These are phyloP conservation scores for Drosophila melanogaster DNA, from an alignment of 1,140 invertebrate genomes.

Conservation along the genomic window DNA sequence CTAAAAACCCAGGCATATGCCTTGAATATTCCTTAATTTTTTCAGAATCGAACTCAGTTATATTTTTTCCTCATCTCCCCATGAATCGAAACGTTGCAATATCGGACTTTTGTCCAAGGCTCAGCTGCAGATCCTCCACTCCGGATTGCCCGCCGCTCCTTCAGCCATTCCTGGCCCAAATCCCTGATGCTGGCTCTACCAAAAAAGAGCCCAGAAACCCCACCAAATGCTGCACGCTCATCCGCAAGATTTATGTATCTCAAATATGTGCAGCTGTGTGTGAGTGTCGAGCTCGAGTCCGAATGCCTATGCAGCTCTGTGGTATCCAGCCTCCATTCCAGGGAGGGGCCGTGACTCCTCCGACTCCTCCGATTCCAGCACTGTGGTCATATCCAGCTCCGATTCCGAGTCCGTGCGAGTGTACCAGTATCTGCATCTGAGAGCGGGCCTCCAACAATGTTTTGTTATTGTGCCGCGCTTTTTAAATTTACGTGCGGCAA, in stretches of 20 bases:
- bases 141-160: background rate
- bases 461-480: conserved; percentile 80
- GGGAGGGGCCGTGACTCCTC: conserved; percentile 39
- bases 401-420: conserved; percentile 26
- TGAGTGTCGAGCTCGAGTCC: conserved; percentile 54
- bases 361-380: conserved; percentile 34
- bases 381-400: background rate
- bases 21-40: background rate
- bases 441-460: conserved; percentile 63
- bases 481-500: conserved; percentile 82
- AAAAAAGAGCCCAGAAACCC: conserved; percentile 45
- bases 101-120: conserved; percentile 8
- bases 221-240: conserved; percentile 68
- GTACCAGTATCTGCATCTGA: conserved; percentile 53
- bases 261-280: conserved; percentile 63
- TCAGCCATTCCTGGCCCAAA: conserved; percentile 18
- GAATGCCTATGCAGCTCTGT: conserved; percentile 69
- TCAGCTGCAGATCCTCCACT: conserved; percentile 28
- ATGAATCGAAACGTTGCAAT: conserved; percentile 9
- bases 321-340: conserved; percentile 36
- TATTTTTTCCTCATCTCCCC: background rate
- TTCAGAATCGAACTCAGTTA: background rate
- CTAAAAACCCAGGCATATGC: background rate
- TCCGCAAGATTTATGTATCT: conserved; percentile 81
- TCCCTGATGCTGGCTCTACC: conserved; percentile 39